A percentile compares a stretch with the other conserved stretches of the same genome.
These are phyloP conservation scores for Habropoda laboriosa DNA, from an alignment of 1,140 invertebrate genomes.

Conservation along the genomic window DNA sequence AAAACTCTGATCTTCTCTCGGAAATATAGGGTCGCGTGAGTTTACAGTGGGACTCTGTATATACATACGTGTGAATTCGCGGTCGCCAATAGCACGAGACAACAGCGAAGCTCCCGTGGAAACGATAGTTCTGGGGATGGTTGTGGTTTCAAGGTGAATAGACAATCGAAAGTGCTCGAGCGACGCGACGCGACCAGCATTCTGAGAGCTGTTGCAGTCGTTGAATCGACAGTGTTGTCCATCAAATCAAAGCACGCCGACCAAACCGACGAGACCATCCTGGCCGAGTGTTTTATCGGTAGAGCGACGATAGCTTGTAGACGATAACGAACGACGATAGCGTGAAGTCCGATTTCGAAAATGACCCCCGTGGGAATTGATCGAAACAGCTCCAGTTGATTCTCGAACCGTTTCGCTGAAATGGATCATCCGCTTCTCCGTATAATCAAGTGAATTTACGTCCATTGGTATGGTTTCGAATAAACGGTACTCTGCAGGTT, in stretches of 20 bases:
- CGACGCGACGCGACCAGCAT: slow-evolving; percentile 8
- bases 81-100: slow-evolving; percentile 3
- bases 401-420: not conserved
- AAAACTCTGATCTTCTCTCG: not conserved
- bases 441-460: not conserved
- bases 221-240: slow-evolving; percentile 44
- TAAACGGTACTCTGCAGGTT: too few species aligned
- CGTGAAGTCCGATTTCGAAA: slow-evolving; percentile 11
- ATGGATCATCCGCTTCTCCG: not conserved
- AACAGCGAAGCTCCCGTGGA: slow-evolving; percentile 8
- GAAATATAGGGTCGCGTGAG: too few species aligned
- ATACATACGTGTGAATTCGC: not conserved
- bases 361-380: slow-evolving; percentile 1
- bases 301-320: not conserved
- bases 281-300: not conserved
- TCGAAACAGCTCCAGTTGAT: not conserved
- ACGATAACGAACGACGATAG: not conserved
- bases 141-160: slow-evolving; percentile 48
- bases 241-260: slow-evolving; percentile 43
- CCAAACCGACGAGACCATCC: slow-evolving; percentile 1
- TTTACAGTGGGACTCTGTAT: not conserved
- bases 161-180: slow-evolving; percentile 45
- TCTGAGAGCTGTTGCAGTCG: slow-evolving; percentile 29
- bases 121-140: slow-evolving; percentile 15
- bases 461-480: not conserved